Conservation (phyloP, 1,140 invertebrate species). For the Euura lappo region DNA sequence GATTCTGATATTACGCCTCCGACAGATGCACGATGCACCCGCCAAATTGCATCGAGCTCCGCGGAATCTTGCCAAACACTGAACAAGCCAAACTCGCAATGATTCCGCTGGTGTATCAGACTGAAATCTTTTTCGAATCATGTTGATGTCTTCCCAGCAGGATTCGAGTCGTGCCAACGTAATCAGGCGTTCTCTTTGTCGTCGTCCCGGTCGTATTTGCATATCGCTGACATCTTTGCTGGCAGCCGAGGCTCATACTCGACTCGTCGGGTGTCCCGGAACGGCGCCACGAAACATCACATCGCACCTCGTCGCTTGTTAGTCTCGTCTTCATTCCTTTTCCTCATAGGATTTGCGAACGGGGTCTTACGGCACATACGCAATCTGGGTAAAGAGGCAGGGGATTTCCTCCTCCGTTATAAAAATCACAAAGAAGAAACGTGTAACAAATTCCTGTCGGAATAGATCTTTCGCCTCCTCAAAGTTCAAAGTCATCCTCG, state of each 20-base stretch:
- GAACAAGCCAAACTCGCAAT: no score
- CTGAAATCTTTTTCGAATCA: no score
- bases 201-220: not conserved
- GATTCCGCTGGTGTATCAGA: no score
- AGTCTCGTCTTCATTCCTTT: not conserved
- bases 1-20: no score
- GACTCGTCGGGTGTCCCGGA: not conserved
- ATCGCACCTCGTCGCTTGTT: not conserved
- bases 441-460: no score
- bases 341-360: not conserved
- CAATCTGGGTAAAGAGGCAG: not conserved
- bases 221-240: not conserved
- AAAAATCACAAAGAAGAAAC: no score
- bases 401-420: not conserved
- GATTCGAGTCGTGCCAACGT: not conserved
- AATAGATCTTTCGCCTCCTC: not conserved
- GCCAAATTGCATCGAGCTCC: no score
- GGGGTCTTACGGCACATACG: not conserved
- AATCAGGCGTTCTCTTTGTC: not conserved
- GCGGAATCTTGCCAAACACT: no score
- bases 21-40: no score
- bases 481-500: conserved; percentile 1
- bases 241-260: not conserved
- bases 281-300: not conserved
- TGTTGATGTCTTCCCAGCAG: not conserved